A percentile compares a stretch with the other conserved stretches of the same genome.
Conservation (phyloP, 2,888 invertebrate genomes). For the Drosophila eohydei region DNA sequence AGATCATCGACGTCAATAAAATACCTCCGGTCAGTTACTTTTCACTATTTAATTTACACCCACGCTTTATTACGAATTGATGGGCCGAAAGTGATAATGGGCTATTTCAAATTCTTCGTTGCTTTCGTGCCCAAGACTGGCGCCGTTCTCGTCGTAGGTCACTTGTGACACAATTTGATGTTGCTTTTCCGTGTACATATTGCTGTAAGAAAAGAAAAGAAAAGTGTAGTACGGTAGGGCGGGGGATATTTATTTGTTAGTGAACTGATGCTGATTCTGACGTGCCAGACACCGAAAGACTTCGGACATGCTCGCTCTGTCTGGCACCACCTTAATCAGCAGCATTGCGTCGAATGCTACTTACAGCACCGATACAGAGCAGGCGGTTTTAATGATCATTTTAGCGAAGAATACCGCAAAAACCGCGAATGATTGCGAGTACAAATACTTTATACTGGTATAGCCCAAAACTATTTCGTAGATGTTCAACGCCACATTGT, state of each 20-base stretch:
- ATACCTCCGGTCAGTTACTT: slow-evolving; percentile 86
- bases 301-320: neutral
- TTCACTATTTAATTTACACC: neutral
- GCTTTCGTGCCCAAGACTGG: slow-evolving; percentile 33
- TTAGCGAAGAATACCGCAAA: slow-evolving; percentile 71
- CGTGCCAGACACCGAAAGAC: neutral
- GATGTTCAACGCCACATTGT: slow-evolving; percentile 71
- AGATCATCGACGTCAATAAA: slow-evolving; percentile 90
- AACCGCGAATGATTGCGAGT: slow-evolving; percentile 61
- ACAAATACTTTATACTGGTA: slow-evolving; percentile 63
- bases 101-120: slow-evolving; percentile 52
- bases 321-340: neutral
- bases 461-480: slow-evolving; percentile 76
- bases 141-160: neutral
- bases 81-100: slow-evolving; percentile 25
- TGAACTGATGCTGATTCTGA: slow-evolving; percentile 6
- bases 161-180: slow-evolving; percentile 44
- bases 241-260: neutral
- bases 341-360: slow-evolving; percentile 1
- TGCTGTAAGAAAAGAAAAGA: slow-evolving; percentile 54
- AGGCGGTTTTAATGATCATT: slow-evolving; percentile 63
- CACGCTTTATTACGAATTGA: neutral
- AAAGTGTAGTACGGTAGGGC: neutral
- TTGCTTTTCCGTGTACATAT: slow-evolving; percentile 75
- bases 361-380: slow-evolving; percentile 72